Conservation (phyloP, 2,797 vertebrate genomes). For the Clarias laeviceps region DNA sequence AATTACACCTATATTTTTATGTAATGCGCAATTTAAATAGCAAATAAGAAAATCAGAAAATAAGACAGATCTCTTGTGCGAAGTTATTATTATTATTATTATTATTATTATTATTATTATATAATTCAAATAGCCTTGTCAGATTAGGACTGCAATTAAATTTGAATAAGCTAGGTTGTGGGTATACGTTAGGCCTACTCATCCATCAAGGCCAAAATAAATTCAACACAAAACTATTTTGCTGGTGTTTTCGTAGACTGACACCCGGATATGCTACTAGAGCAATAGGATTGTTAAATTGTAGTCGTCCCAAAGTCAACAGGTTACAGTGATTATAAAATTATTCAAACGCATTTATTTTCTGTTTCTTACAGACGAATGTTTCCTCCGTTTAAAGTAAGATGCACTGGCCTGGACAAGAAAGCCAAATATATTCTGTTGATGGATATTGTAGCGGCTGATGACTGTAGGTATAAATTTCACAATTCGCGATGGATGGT, state of each 20-base stretch:
- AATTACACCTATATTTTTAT: not conserved
- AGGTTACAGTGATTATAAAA: not conserved
- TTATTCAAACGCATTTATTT: not conserved
- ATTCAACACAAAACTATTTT: not conserved
- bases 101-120: conserved; percentile 12
- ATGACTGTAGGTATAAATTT: conserved; percentile 99
- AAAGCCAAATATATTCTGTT: conserved; percentile 98
- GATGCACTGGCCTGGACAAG: conserved; percentile 96
- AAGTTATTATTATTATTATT: not conserved
- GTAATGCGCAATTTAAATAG: not conserved
- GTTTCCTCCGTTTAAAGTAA: conserved; percentile 98
- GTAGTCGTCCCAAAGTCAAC: not conserved
- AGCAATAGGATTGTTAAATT: not conserved
- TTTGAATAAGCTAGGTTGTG: not conserved
- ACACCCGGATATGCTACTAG: not conserved
- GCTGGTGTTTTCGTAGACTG: not conserved
- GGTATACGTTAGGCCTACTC: conserved; percentile 23
- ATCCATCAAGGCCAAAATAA: not conserved
- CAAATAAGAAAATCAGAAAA: not conserved
- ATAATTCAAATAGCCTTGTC: not conserved
- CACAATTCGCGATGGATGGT: conserved; percentile 99
- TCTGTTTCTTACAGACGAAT: conserved; percentile 81
- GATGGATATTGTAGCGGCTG: conserved; percentile 98
- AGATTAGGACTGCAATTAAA: not conserved
- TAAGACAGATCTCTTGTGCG: not conserved